Percentiles rank a stretch among this genome's conserved stretches.
Evolutionary conservation across 1,140 invertebrate species (phyloP).

Genomic region (Pseudachorutes palmiensis): DNA sequence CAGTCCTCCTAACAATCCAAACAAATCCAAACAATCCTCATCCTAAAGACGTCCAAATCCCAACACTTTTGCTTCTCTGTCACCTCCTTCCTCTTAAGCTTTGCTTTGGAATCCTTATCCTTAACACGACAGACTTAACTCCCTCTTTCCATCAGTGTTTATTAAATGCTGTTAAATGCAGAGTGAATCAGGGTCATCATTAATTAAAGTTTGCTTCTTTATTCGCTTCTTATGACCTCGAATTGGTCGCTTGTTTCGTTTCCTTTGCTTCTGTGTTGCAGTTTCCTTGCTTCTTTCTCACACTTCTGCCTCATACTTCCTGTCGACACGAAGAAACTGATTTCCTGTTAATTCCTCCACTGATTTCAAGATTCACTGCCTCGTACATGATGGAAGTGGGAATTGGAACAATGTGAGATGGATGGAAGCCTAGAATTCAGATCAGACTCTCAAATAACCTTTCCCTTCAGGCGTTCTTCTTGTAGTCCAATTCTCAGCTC

Average conservation of each 20-base stretch:
- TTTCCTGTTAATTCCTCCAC: background rate
- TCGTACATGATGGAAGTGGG: background rate
- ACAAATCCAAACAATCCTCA: background rate
- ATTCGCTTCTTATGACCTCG: no score
- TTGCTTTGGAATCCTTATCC: no score
- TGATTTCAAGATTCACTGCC: background rate
- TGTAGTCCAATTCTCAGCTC: background rate
- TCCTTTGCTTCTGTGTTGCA: no score
- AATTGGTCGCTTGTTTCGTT: no score
- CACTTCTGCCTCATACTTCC: no score
- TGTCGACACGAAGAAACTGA: conserved; percentile 12
- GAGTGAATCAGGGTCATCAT: no score
- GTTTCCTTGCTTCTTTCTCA: no score
- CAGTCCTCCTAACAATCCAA: conserved; percentile 25
- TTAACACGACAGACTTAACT: no score
- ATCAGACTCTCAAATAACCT: background rate
- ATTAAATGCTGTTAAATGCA: no score
- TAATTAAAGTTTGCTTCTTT: no score
- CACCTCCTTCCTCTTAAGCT: conserved; percentile 18
- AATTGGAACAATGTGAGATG: background rate
- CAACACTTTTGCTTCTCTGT: conserved; percentile 13
- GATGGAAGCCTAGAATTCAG: background rate
- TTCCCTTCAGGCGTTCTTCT: background rate
- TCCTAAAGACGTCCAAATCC: no score
- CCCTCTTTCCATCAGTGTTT: no score